phyloP scores from a whole-genome alignment of 2,797 vertebrate species.

The Sebastes trivittatus region DNA sequence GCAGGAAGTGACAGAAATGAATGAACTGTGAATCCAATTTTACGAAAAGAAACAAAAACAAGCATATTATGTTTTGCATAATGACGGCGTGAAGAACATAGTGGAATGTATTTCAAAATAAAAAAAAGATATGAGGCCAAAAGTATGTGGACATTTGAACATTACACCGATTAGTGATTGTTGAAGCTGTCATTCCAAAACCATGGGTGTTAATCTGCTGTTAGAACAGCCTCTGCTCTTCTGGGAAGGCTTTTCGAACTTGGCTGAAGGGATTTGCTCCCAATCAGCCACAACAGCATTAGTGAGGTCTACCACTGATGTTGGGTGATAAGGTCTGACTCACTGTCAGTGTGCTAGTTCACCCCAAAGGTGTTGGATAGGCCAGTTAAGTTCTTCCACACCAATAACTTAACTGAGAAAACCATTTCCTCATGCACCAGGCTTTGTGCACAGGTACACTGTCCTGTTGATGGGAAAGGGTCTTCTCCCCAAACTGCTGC shows the following conservation, averaged over 20 bases:
- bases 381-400: background rate
- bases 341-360: background rate
- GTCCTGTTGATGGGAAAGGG: background rate
- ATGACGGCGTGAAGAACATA: background rate
- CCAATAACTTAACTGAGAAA: background rate
- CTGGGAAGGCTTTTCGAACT: background rate
- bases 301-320: background rate
- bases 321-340: background rate
- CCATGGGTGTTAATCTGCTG: background rate
- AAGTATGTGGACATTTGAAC: background rate
- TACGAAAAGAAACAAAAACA: background rate
- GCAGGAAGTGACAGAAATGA: constrained; percentile 19
- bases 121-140: background rate
- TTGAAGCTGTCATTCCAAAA: background rate
- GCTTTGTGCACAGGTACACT: too few relatives aligned
- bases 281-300: constrained; percentile 7
- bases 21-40: background rate
- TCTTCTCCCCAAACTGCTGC: background rate
- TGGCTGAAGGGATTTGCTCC: constrained; percentile 16
- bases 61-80: background rate
- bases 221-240: background rate
- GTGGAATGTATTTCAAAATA: background rate
- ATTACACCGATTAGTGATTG: background rate
- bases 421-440: too few relatives aligned
- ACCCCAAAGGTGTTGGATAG: background rate